Base-by-base conservation (phyloP, 2,888 invertebrate species). In the Portevinia maculata region DNA sequence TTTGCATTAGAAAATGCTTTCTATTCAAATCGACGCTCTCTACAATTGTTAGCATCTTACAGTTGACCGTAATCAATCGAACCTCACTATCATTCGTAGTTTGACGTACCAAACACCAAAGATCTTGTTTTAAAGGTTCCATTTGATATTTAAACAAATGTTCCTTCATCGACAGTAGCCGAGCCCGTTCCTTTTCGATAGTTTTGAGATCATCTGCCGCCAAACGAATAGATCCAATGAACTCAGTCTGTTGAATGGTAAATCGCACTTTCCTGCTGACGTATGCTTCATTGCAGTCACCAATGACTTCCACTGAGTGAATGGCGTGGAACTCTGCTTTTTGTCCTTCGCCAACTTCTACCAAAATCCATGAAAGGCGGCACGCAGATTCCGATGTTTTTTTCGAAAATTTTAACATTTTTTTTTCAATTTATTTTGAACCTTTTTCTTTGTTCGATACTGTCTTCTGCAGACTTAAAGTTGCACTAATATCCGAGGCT, bases 291-390 rank as follows among this genome's bases (percentile, higher is more conserved):
- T 21, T 50, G 1, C 21, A n/a, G 1, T 74, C 65, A n/a, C 87
- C 88, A n/a, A 88, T 32, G 3, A 89, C 57, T 8, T 89, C 88
- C 74, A 88, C 86, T 3, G 87, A 86, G 57, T 89, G 89, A 9
- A 89, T 85, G 0, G 87, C 84, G 24, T 81, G 86, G 37, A 86
- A 76, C 0, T 67, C 65, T 2, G 37, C 76, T 8, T 64, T 65
- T 0, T 60, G 34, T 0, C 86, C 87, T 3, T 88, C 86, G 15
- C 28, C 48, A n/a, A 88, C 86, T 50, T 88, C 87, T 13, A 88
- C 84, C 3, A 89, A 76, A 41, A 88, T 86, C 89, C 88, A 88
- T 0, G 88, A 88, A 24, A 88, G 73, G 9, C 87, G 86, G 32
- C 81, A 85, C 0, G 55, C 50, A 7, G 52, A 13, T n/a, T 41